Conservation (phyloP, 2,797 vertebrate species). For the Syndactyla subalaris region DNA sequence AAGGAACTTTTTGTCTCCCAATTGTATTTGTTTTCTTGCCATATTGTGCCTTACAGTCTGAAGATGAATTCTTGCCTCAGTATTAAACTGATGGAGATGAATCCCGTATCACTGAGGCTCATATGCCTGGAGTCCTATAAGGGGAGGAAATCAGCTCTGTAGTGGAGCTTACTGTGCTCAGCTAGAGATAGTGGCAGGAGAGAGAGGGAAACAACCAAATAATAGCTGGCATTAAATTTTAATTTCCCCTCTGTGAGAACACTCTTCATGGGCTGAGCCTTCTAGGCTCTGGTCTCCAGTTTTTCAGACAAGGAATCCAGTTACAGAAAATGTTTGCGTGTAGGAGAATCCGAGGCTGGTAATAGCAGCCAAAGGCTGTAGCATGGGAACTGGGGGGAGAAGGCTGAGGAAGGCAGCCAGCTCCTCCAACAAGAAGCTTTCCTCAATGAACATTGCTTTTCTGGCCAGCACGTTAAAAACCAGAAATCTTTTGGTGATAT, state of each 20-base stretch:
- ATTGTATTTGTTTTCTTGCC: neutral
- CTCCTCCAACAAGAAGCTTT: neutral
- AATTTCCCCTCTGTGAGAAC: neutral
- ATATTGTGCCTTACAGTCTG: neutral
- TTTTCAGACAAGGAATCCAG: neutral
- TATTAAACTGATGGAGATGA: neutral
- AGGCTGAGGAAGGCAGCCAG: neutral
- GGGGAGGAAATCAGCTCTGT: neutral
- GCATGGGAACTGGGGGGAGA: neutral
- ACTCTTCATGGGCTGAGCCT: neutral
- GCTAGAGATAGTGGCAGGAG: neutral
- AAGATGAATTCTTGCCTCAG: neutral
- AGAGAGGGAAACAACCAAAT: neutral
- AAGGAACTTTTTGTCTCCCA: neutral
- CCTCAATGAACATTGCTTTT: neutral
- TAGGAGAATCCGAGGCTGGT: neutral
- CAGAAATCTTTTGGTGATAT: neutral
- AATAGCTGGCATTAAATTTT: neutral
- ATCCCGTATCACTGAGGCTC: neutral
- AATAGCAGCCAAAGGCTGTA: neutral
- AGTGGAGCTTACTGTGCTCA: neutral
- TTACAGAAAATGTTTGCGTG: conserved; percentile 14
- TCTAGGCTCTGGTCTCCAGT: neutral
- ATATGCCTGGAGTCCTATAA: neutral
- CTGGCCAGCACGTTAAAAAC: neutral